Base-by-base conservation (phyloP, 1,140 invertebrate species). In the Monomorium pharaonis region DNA sequence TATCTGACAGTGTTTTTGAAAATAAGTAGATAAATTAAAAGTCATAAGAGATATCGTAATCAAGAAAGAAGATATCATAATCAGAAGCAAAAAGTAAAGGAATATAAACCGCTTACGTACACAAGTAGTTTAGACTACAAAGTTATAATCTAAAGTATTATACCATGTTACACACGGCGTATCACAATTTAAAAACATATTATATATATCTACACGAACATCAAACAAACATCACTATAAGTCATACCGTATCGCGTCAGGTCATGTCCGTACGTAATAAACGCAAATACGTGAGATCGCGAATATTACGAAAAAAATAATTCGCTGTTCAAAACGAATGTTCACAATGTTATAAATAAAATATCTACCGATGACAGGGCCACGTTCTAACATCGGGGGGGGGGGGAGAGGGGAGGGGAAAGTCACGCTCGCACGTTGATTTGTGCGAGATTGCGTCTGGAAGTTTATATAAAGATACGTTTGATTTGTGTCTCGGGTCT, bases 391-490 rank as follows among this genome's bases (percentile, higher is more conserved):
- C 18, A 49, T 37, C 60, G 56, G 47, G 51, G 33, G 54, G n/a
- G n/a, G n/a, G n/a, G n/a, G n/a, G n/a, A n/a, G n/a, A n/a, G n/a
- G n/a, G n/a, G n/a, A n/a, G n/a, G n/a, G n/a, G n/a, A n/a, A n/a
- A n/a, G 27, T 24, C 21, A 14, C 18, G 10, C 24, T 30, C 27
- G 42, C 1, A 21, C 12, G 18, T 51, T 54, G n/a, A 62, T 9
- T 51, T 14, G 30, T 37, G n/a, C n/a, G 9, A 67, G 44, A 37
- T 51, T 60, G 33, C 42, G 42, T 44, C 42, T 70, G 60, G 14
- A 10, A 6, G 74, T 37, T 58, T 74, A 51, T 65, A 86, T 80
- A 86, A 77, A 76, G 87, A 76, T 27, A 75, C 30, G 21, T 37
- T n/a, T 27, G 54, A 49, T 75, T 65, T 62, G 42, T 67, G 44